Evolutionary conservation across 2,113 vertebrate genomes (phyloP), one percentile per base, ranked within the genome.

Genomic region (Cyprinus carpio): DNA sequence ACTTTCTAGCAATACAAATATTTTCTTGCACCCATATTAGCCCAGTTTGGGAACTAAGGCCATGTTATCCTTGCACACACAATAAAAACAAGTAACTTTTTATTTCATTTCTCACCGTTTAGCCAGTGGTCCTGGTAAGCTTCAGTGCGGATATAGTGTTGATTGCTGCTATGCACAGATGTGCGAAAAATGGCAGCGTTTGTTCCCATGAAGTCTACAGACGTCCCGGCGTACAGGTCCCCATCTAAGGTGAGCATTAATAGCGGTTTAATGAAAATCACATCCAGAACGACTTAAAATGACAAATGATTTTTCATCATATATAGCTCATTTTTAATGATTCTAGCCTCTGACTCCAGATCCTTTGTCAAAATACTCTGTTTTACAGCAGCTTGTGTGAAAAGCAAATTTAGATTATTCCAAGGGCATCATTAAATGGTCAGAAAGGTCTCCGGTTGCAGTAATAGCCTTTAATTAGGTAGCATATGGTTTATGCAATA

Each of bases 71-170:
- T 23, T 43, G 56, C 37, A 72, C 34, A 29, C 27, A 79, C 4
- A 29, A 40, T 27, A 71, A 69, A n/a, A 18, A 25, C 6, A 60
- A 74, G 29, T 0, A 49, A 18, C 2, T 37, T 27, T 64, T 12
- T 37, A 75, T 8, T 29, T 20, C 15, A 43, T n/a, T 4, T 43
- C 88, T 90, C 83, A 97, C 96, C 96, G 0, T 96, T 95, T 0
- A 97, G 93, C 96, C 96, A 97, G 87, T 96, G 93, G 84, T 95
- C 95, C 77, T 97, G 95, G 87, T 94, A 95, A 49, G 95, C 95
- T 84, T 97, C 96, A 0, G 96, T 96, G 9, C 96, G 94, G 86
- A 97, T 95, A 91, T 96, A 96, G 80, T 94, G 94, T 11, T 93
- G 93, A 18, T 83, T 90, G 90, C 80, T 84, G 60, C 93, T 93